Evolutionary conservation across 2,113 vertebrate genomes (phyloP), one percentile per base, ranked within the genome.

Genomic region (Coryphaenoides rupestris): DNA sequence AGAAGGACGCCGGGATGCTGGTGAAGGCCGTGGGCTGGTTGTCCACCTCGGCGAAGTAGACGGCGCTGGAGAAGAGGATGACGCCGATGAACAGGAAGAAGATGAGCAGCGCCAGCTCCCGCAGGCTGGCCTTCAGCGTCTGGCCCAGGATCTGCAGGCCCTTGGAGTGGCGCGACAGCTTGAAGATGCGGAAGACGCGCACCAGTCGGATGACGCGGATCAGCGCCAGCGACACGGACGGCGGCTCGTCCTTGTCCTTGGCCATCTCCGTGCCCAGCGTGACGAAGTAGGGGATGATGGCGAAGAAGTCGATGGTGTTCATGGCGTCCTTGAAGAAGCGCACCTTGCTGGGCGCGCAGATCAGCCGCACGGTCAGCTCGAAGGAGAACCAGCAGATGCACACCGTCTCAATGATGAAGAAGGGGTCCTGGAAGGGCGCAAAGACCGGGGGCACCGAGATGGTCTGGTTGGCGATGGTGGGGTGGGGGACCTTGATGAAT

Each of bases 31-130:
- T 92, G 2, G 81, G 66, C 0, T 75, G 83, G 4, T 86, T 83
- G 76, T 98, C 95, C 7, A 90, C 95, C 84, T 98, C 95, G 0
- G 95, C 95, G 19, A 98, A 98, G 83, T 96, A 98, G 62, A 93
- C 94, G 0, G 95, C 91, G 0, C 95, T 96, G 21, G 95, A 96
- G 73, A 98, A 98, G 58, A 98, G 74, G 46, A 98, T 93, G 75
- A 98, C 95, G 0, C 95, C 94, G 0, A 98, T 95, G 89, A 98
- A 95, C 72, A 98, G 93, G 82, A 98, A 98, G 89, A 98, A 98
- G 81, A 98, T 95, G 74, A 98, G 94, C 61, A 98, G 81, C 0
- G 94, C 95, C 2, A 98, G 87, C 73, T 98, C 95, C 0, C 95
- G 78, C 82, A 98, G 92, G 80, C 94, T 95, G 63, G 95, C 95